These are phyloP conservation scores for Intellagama lesueurii DNA, from an alignment of 2,797 vertebrate species.

Conservation along the genomic window DNA sequence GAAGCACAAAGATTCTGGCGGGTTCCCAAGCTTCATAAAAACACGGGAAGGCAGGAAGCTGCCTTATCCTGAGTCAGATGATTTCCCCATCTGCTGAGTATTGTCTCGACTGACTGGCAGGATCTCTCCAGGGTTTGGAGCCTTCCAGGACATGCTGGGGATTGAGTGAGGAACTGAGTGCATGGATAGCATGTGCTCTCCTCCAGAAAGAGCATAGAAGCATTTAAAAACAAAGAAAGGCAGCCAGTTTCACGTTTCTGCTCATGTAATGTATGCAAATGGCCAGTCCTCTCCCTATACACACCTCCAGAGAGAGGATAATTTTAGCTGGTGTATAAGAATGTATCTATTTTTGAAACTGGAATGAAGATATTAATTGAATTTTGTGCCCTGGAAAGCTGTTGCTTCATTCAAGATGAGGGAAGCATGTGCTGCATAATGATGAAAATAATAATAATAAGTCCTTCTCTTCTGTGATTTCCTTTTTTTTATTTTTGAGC, in stretches of 20 bases:
- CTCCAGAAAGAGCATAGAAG: too few relatives aligned
- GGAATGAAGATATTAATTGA: conserved; percentile 8
- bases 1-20: too few relatives aligned
- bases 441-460: conserved; percentile 5
- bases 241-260: background rate
- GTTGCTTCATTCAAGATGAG: background rate
- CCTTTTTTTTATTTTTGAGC: conserved; percentile 10
- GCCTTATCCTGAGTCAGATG: too few relatives aligned
- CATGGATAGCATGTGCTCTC: too few relatives aligned
- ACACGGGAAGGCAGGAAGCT: too few relatives aligned
- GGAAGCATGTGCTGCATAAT: conserved; percentile 13
- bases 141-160: too few relatives aligned
- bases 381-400: conserved; percentile 13
- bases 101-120: too few relatives aligned
- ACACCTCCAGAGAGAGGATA: background rate
- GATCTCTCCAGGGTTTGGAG: too few relatives aligned
- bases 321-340: background rate
- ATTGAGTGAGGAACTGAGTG: too few relatives aligned
- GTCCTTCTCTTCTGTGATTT: background rate
- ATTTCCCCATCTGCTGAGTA: too few relatives aligned
- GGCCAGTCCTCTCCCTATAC: background rate
- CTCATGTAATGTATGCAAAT: background rate
- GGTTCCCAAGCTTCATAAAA: too few relatives aligned
- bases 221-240: background rate
- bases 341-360: conserved; percentile 27